phyloP scores from a whole-genome alignment of 2,888 invertebrate genomes.

The Linnaemya tessellans region DNA sequence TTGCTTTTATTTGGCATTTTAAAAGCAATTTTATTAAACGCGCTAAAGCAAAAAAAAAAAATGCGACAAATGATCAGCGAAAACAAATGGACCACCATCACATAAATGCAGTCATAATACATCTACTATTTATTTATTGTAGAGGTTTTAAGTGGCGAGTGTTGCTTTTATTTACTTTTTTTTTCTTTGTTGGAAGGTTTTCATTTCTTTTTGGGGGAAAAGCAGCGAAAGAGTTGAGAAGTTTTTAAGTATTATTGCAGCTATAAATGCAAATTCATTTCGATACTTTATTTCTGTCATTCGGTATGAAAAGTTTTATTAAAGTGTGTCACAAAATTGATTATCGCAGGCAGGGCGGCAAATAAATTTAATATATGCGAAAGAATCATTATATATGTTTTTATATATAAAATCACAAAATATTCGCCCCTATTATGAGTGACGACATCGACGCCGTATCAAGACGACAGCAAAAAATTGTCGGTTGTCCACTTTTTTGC shows the following conservation, averaged over 20 bases:
- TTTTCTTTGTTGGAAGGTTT: not conserved
- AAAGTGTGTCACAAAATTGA: conserved; percentile 69
- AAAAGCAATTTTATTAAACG: conserved; percentile 69
- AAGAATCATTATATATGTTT: not conserved
- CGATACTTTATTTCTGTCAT: conserved; percentile 27
- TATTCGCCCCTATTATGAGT: too few relatives aligned
- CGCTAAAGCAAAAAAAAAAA: conserved; percentile 41
- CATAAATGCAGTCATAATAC: conserved; percentile 49
- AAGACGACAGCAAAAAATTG: too few relatives aligned
- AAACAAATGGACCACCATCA: conserved; percentile 72
- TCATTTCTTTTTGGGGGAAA: conserved; percentile 45
- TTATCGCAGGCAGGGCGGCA: conserved; percentile 75
- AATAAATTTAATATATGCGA: not conserved
- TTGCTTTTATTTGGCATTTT: conserved; percentile 63
- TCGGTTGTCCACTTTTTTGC: too few relatives aligned
- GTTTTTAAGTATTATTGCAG: conserved; percentile 24
- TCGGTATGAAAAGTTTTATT: conserved; percentile 60
- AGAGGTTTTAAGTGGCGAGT: conserved; percentile 47
- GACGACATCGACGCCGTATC: too few relatives aligned
- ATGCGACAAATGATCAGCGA: conserved; percentile 71
- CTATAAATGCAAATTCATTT: conserved; percentile 65
- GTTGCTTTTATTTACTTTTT: conserved; percentile 20
- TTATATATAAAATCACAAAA: too few relatives aligned
- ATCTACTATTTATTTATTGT: conserved; percentile 43
- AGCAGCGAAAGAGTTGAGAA: not conserved